Conservation (phyloP, 1,140 invertebrate genomes). For the Sarcophaga bullata region DNA sequence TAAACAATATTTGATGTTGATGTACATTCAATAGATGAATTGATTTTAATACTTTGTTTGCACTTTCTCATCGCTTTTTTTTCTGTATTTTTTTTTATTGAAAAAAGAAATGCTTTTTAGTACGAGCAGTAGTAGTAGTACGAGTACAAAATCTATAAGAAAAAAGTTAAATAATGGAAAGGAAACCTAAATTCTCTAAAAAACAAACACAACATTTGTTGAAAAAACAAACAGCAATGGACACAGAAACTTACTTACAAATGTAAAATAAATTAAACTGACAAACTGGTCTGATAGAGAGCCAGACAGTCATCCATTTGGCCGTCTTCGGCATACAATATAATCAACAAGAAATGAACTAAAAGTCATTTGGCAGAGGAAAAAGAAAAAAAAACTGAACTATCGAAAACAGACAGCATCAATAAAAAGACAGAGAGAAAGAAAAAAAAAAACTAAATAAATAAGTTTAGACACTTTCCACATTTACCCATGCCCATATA, state of each 20-base stretch:
- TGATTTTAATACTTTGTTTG: slow-evolving; percentile 14
- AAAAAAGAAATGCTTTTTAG: neutral
- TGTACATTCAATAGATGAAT: too few relatives aligned
- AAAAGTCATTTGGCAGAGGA: slow-evolving; percentile 15
- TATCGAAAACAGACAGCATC: too few relatives aligned
- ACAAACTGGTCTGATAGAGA: neutral
- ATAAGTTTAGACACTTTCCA: neutral
- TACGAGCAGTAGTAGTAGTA: too few relatives aligned
- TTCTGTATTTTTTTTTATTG: too few relatives aligned
- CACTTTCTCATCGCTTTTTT: neutral
- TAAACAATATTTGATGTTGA: too few relatives aligned
- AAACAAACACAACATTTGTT: slow-evolving; percentile 14
- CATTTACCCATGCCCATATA: neutral
- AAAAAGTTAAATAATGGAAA: neutral
- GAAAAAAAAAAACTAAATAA: too few relatives aligned
- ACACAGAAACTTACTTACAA: neutral
- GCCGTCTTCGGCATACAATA: neutral
- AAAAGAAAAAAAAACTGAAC: too few relatives aligned
- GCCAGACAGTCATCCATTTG: neutral
- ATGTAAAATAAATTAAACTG: neutral
- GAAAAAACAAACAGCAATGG: neutral
- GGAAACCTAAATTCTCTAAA: slow-evolving; percentile 10
- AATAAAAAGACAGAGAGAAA: too few relatives aligned
- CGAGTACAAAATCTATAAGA: neutral
- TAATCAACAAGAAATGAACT: neutral